These are phyloP conservation scores for Cardiocondyla obscurior DNA, from an alignment of 1,140 invertebrate species.

Conservation along the genomic window DNA sequence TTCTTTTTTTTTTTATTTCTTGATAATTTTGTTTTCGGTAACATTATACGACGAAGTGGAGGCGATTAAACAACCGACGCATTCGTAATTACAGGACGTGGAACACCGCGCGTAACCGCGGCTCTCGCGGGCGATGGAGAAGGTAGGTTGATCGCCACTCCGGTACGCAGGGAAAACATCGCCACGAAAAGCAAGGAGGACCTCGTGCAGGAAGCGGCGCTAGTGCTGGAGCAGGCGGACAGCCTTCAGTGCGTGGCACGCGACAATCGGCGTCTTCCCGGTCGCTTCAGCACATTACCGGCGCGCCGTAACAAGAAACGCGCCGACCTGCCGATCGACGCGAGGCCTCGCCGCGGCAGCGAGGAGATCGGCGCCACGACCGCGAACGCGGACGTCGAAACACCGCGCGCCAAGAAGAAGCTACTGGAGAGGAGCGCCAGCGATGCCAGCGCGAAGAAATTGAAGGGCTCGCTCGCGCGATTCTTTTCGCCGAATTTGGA, in stretches of 20 bases:
- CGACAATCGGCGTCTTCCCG: slow-evolving; percentile 82
- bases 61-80: background rate
- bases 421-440: slow-evolving; percentile 86
- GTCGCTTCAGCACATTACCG: slow-evolving; percentile 87
- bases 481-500: slow-evolving; percentile 79
- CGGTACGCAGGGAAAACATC: slow-evolving; percentile 87
- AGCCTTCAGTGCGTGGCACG: slow-evolving; percentile 86
- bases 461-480: slow-evolving; percentile 75
- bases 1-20: background rate
- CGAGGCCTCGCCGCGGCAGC: slow-evolving; percentile 71
- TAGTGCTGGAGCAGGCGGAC: slow-evolving; percentile 87
- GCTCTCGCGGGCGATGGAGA: slow-evolving; percentile 82
- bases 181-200: slow-evolving; percentile 87
- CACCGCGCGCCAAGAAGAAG: slow-evolving; percentile 80
- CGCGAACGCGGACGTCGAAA: slow-evolving; percentile 57
- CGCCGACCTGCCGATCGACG: slow-evolving; percentile 79
- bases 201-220: slow-evolving; percentile 88
- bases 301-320: slow-evolving; percentile 83
- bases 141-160: slow-evolving; percentile 83
- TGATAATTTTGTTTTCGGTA: too few species aligned
- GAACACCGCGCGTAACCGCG: slow-evolving; percentile 77
- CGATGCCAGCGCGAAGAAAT: slow-evolving; percentile 86
- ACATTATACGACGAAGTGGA: background rate
- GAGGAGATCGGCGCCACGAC: slow-evolving; percentile 75
- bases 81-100: slow-evolving; percentile 79